Conservation (phyloP, 2,888 invertebrate species). For the Chaetoderma sp. region DNA sequence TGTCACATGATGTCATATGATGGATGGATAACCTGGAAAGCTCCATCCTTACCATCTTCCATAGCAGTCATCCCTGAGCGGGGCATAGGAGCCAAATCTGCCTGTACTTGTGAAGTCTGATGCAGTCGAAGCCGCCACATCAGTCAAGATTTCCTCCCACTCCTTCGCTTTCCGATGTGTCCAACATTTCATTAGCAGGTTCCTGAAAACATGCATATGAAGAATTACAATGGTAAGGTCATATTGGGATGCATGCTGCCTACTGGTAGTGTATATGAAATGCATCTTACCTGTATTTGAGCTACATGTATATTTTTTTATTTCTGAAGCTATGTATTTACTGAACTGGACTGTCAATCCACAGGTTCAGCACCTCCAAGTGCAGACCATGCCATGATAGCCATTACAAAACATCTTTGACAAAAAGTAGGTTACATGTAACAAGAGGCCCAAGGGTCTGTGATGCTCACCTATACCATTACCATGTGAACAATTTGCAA, state of each 20-base stretch:
- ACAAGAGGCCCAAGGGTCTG: no score
- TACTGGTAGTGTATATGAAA: neutral
- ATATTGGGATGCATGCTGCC: neutral
- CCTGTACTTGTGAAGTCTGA: constrained; percentile 85
- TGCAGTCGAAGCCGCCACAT: constrained; percentile 77
- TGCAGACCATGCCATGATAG: no score
- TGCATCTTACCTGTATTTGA: no score
- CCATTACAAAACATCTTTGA: neutral
- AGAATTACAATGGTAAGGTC: no score
- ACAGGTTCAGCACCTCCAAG: no score
- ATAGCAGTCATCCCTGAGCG: constrained; percentile 79
- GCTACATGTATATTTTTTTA: no score
- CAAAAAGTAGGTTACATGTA: neutral
- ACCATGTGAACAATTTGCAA: no score
- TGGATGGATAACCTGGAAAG: no score
- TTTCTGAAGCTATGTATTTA: no score
- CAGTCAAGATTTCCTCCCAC: constrained; percentile 85
- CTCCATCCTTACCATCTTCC: constrained; percentile 77
- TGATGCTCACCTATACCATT: no score
- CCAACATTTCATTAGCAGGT: constrained; percentile 89
- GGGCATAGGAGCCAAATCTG: constrained; percentile 90
- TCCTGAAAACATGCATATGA: constrained; percentile 74
- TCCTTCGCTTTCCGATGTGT: constrained; percentile 88
- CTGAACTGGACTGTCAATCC: no score
- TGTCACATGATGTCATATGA: no score